Evolutionary conservation across 2,888 invertebrate species (phyloP).

Genomic region (Hipparchia semele): DNA sequence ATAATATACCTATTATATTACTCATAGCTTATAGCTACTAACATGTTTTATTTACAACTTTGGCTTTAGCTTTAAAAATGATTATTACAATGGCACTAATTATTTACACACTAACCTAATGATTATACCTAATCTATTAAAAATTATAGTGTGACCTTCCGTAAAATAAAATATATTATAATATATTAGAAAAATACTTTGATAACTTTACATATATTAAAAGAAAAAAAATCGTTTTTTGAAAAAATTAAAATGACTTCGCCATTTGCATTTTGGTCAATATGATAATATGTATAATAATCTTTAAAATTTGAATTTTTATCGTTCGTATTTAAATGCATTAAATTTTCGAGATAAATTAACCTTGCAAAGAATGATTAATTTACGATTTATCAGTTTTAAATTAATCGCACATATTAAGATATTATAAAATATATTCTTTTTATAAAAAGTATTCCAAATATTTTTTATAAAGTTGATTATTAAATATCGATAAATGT

Average conservation of each 20-base stretch:
- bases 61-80: slow-evolving; percentile 72
- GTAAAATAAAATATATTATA: not conserved
- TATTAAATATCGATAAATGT: not conserved
- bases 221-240: not conserved
- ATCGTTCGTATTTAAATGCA: not conserved
- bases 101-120: slow-evolving; percentile 48
- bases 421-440: not conserved
- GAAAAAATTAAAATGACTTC: too few relatives aligned
- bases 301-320: not conserved
- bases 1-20: slow-evolving; percentile 22
- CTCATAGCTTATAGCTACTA: slow-evolving; percentile 41
- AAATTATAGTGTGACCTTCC: slow-evolving; percentile 35
- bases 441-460: not conserved
- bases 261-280: too few relatives aligned
- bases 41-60: slow-evolving; percentile 68
- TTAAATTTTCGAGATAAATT: not conserved
- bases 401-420: not conserved
- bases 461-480: not conserved
- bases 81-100: slow-evolving; percentile 52
- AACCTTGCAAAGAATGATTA: not conserved
- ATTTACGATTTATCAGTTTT: not conserved
- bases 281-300: too few relatives aligned
- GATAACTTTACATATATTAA: not conserved
- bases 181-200: not conserved
- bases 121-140: slow-evolving; percentile 26